Conservation (phyloP, 2,888 invertebrate species). For the Sepioteuthis lessoniana region DNA sequence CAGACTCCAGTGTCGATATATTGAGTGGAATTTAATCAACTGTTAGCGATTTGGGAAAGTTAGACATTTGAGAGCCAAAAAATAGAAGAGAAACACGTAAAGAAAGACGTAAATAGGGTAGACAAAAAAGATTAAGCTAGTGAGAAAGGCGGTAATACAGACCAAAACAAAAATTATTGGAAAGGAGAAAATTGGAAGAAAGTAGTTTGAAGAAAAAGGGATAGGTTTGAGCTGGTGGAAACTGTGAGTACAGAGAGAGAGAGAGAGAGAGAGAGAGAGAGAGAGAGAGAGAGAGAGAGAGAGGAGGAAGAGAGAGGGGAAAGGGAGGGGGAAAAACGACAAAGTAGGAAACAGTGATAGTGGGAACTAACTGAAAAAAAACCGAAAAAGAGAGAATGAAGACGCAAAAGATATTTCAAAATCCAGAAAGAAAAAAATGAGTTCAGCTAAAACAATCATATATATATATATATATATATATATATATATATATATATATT, state of each 20-base stretch:
- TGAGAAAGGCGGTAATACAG: not conserved
- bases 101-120: not conserved
- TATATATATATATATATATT: too few species aligned
- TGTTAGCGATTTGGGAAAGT: not conserved
- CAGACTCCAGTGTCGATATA: not conserved
- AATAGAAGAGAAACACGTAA: not conserved
- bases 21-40: not conserved
- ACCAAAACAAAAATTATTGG: not conserved
- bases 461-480: too few species aligned
- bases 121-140: not conserved
- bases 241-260: too few species aligned
- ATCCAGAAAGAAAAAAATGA: too few species aligned
- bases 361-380: too few species aligned
- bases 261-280: not conserved
- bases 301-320: too few species aligned
- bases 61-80: not conserved
- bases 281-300: not conserved
- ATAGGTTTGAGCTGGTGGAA: too few species aligned
- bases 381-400: too few species aligned
- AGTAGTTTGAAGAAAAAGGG: not conserved
- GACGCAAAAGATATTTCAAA: too few species aligned
- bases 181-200: not conserved
- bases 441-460: too few species aligned
- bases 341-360: too few species aligned
- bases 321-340: too few species aligned